Percentiles rank a stretch among this genome's conserved stretches.
phyloP scores from a whole-genome alignment of 92 coral and sea anemone genomes.

The Montipora capitata region DNA sequence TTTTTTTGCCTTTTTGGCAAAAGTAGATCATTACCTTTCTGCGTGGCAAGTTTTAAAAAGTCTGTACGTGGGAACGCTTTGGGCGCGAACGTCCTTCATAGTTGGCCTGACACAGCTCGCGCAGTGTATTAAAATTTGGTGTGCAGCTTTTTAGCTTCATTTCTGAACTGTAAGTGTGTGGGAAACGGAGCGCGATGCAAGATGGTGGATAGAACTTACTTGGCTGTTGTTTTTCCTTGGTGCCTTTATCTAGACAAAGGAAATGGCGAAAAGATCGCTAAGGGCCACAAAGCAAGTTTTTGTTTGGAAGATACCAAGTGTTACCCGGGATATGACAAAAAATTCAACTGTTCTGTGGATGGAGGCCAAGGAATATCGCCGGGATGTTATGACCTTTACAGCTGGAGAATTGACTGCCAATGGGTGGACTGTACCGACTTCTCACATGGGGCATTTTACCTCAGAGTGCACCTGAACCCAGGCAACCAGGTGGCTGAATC shows the following conservation, averaged over 20 bases:
- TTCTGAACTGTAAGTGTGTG: no score
- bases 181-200: no score
- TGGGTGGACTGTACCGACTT: conserved; percentile 94
- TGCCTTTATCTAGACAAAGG: background rate
- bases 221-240: background rate
- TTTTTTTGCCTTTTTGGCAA: no score
- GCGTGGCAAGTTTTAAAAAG: no score
- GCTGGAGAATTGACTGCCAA: conserved; percentile 93
- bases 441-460: conserved; percentile 69
- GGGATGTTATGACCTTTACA: conserved; percentile 91
- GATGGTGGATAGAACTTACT: background rate
- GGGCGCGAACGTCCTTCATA: no score
- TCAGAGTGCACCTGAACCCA: conserved; percentile 92
- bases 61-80: no score
- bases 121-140: no score
- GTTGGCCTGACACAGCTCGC: no score
- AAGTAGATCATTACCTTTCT: no score
- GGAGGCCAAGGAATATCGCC: conserved; percentile 96
- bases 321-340: conserved; percentile 80
- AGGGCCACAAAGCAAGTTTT: conserved; percentile 99
- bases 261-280: conserved; percentile 65
- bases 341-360: conserved; percentile 77
- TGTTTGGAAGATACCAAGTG: conserved; percentile 96
- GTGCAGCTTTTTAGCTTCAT: no score
- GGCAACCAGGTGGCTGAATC: conserved; percentile 88